Percentiles rank a stretch among this genome's conserved stretches.
Evolutionary conservation across 1,140 invertebrate species (phyloP).

Genomic region (Conus betulinus): DNA sequence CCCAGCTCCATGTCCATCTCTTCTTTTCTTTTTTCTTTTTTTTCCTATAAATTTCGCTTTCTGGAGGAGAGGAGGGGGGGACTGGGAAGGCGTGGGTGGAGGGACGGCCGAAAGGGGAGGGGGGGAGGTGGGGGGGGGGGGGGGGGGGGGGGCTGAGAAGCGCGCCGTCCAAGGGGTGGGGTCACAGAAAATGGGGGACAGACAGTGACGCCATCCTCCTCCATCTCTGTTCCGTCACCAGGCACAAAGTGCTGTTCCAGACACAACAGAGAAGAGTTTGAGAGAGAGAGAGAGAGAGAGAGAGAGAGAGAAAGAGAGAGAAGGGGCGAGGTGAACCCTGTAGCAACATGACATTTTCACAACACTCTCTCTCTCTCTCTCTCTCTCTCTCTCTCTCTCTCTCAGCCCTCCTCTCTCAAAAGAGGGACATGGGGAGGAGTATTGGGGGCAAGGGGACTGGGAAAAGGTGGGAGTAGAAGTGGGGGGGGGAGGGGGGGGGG

Average conservation of each 20-base stretch:
- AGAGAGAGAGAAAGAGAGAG: background rate
- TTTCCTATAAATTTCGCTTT: too few relatives aligned
- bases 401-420: background rate
- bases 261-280: background rate
- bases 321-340: background rate
- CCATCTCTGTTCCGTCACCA: too few relatives aligned
- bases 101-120: background rate
- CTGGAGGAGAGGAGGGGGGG: background rate
- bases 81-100: background rate
- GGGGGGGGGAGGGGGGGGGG: background rate
- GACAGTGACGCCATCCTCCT: background rate
- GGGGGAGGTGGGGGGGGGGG: too few relatives aligned
- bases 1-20: background rate
- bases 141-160: background rate
- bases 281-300: background rate
- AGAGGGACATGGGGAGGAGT: background rate
- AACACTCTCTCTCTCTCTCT: background rate
- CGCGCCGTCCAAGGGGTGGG: background rate
- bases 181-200: background rate
- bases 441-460: background rate
- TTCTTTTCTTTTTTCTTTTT: background rate
- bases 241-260: background rate
- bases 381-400: constrained; percentile 26
- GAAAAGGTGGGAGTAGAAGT: background rate
- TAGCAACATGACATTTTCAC: constrained; percentile 22